Evolutionary conservation across 2,113 vertebrate species (phyloP).

Genomic region (Strix uralensis): DNA sequence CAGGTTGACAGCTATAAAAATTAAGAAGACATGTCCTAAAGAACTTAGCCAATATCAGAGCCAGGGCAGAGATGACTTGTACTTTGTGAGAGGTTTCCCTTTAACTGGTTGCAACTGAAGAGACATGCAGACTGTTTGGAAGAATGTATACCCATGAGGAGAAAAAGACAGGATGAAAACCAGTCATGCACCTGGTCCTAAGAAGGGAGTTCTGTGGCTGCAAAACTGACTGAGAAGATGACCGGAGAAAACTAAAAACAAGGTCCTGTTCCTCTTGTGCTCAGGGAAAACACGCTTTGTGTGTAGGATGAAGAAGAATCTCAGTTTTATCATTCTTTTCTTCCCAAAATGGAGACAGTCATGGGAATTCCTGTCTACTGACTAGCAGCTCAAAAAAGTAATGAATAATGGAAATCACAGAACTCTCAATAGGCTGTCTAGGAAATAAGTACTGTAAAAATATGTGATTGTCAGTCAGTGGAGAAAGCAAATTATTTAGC

Average conservation of each 20-base stretch:
- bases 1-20: background rate
- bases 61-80: background rate
- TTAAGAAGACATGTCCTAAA: background rate
- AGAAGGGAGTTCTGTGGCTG: background rate
- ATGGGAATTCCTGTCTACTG: background rate
- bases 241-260: background rate
- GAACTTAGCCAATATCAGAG: background rate
- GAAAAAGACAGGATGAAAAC: background rate
- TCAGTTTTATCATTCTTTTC: background rate
- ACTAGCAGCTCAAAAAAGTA: background rate
- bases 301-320: background rate
- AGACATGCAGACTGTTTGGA: background rate
- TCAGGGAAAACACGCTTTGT: background rate
- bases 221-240: background rate
- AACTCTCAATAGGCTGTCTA: background rate
- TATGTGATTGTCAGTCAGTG: background rate
- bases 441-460: background rate
- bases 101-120: background rate
- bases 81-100: background rate
- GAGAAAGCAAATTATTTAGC: background rate
- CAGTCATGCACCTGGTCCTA: background rate
- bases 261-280: background rate
- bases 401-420: conserved; percentile 39
- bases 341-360: background rate
- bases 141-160: background rate